These are phyloP conservation scores for Dendrocincla tyrannina DNA, from an alignment of 2,797 vertebrate genomes.

Conservation along the genomic window DNA sequence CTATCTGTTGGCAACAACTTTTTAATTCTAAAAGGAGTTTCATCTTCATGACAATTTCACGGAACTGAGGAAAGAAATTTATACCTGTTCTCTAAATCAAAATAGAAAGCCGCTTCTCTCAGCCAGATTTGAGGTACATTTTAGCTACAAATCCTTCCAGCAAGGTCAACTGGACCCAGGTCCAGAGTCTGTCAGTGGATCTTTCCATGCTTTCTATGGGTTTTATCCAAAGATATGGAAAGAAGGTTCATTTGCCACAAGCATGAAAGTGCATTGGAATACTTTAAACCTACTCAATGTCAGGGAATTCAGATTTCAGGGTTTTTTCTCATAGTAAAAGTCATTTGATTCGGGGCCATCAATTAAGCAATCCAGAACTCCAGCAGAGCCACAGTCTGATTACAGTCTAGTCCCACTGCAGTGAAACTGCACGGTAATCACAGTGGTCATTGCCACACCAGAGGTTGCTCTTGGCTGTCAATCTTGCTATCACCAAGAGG, in stretches of 20 bases:
- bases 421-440: constrained; percentile 41
- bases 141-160: background rate
- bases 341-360: background rate
- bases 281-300: background rate
- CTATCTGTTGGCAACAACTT: background rate
- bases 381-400: constrained; percentile 27
- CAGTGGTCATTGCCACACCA: constrained; percentile 17
- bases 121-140: background rate
- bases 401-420: background rate
- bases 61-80: background rate
- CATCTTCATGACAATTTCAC: background rate
- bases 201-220: background rate
- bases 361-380: background rate
- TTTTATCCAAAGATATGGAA: background rate
- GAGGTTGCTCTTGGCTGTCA: constrained; percentile 65
- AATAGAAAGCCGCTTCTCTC: background rate
- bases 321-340: background rate
- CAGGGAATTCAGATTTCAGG: background rate
- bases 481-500: constrained; percentile 67
- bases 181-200: background rate
- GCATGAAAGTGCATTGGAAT: background rate
- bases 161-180: background rate
- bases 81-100: background rate
- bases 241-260: background rate
- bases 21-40: background rate